Conservation (phyloP, 2,888 invertebrate species). For the Aphodius granarius region DNA sequence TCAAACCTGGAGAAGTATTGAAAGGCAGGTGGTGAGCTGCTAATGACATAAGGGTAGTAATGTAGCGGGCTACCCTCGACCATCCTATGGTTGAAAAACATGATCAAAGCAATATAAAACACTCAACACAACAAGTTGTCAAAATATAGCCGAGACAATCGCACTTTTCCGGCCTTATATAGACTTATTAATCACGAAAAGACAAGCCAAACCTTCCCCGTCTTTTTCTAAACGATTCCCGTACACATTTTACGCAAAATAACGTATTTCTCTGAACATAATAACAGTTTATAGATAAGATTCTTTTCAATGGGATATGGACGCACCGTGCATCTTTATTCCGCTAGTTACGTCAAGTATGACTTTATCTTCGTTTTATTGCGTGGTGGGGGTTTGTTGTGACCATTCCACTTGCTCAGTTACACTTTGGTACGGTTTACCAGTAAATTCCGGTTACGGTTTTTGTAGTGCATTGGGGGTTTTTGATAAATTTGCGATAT, state of each 20-base stretch:
- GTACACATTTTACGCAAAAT: neutral
- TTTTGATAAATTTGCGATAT: slow-evolving; percentile 44
- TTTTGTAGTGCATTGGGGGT: slow-evolving; percentile 64
- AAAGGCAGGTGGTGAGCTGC: slow-evolving; percentile 25
- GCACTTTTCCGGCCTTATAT: slow-evolving; percentile 9
- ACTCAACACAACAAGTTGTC: neutral
- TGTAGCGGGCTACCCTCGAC: slow-evolving; percentile 49
- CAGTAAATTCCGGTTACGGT: slow-evolving; percentile 60
- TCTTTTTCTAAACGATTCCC: neutral
- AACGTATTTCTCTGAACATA: neutral
- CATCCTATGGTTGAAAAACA: slow-evolving; percentile 47
- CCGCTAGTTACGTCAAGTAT: neutral
- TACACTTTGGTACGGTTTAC: slow-evolving; percentile 37
- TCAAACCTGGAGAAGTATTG: slow-evolving; percentile 37
- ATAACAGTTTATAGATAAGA: neutral
- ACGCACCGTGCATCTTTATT: neutral
- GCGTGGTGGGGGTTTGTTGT: neutral
- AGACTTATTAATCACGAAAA: slow-evolving; percentile 1
- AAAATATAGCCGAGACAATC: neutral
- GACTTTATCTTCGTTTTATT: neutral
- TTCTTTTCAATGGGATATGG: slow-evolving; percentile 12
- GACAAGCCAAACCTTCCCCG: slow-evolving; percentile 15
- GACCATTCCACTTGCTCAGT: neutral
- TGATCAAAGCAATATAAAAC: slow-evolving; percentile 42
- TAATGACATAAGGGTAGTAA: slow-evolving; percentile 39